Evolutionary conservation across 1,140 invertebrate species (phyloP).

Genomic region (Nephotettix cincticeps): DNA sequence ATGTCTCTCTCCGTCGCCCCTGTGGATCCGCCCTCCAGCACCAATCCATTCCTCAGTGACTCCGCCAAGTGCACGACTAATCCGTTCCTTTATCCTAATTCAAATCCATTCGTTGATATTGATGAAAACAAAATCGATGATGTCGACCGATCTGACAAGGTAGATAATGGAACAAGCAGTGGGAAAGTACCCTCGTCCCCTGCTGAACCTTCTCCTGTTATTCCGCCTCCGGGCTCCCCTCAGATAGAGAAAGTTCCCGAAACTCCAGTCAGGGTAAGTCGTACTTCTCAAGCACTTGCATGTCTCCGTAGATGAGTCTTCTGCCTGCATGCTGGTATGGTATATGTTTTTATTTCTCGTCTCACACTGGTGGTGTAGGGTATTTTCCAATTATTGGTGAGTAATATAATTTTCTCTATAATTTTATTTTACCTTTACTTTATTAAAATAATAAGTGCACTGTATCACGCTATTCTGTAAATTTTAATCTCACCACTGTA

Average conservation of each 20-base stretch:
- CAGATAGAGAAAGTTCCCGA: neutral
- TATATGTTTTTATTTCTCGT: no score
- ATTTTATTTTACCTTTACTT: no score
- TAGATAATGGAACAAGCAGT: neutral
- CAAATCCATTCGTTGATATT: conserved; percentile 53
- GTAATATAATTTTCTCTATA: neutral
- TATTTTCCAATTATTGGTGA: conserved; percentile 4
- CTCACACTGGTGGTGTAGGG: no score
- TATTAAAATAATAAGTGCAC: no score
- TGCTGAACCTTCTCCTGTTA: neutral
- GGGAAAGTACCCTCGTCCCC: conserved; percentile 4
- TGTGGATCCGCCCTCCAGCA: conserved; percentile 25
- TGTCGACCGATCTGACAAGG: conserved; percentile 37
- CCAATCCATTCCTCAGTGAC: conserved; percentile 34
- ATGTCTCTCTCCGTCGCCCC: conserved; percentile 38
- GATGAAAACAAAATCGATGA: conserved; percentile 51
- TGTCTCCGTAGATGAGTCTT: no score
- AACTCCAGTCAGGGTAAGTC: neutral
- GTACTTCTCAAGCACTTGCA: no score
- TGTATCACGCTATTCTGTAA: no score
- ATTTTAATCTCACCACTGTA: no score
- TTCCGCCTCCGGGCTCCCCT: neutral
- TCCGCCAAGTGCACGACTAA: conserved; percentile 46
- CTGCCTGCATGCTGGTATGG: no score
- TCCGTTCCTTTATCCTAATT: conserved; percentile 53